A percentile compares a stretch with the other conserved stretches of the same genome.
These are phyloP conservation scores for Lethrus apterus DNA, from an alignment of 1,140 invertebrate species.

Conservation along the genomic window DNA sequence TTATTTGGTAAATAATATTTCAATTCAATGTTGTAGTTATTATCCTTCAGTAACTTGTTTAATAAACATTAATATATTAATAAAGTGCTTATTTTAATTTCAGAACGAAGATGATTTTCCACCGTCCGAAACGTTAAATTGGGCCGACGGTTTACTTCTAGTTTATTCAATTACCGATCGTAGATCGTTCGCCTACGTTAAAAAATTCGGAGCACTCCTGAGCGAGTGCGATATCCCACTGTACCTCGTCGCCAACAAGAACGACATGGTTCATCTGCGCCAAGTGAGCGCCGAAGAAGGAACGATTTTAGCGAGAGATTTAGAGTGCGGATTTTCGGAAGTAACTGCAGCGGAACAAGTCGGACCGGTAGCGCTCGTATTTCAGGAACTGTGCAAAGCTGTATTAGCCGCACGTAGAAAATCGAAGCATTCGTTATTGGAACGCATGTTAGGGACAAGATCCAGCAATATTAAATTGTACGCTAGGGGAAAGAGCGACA, in stretches of 20 bases:
- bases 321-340: slow-evolving; percentile 81
- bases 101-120: slow-evolving; percentile 65
- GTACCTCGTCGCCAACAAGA: slow-evolving; percentile 81
- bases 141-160: slow-evolving; percentile 82
- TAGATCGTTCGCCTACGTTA: slow-evolving; percentile 76
- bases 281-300: slow-evolving; percentile 85
- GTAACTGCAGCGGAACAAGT: slow-evolving; percentile 85
- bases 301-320: slow-evolving; percentile 78
- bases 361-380: slow-evolving; percentile 68
- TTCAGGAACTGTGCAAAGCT: slow-evolving; percentile 72
- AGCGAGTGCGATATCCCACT: slow-evolving; percentile 65
- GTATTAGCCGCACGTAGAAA: slow-evolving; percentile 67
- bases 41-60: too few relatives aligned
- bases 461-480: slow-evolving; percentile 61
- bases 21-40: too few relatives aligned
- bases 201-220: slow-evolving; percentile 63
- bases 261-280: slow-evolving; percentile 83
- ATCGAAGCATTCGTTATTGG: slow-evolving; percentile 75
- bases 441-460: slow-evolving; percentile 68
- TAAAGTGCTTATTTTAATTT: too few relatives aligned
- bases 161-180: slow-evolving; percentile 90
- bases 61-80: too few relatives aligned
- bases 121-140: slow-evolving; percentile 67
- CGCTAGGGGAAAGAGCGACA: slow-evolving; percentile 77
- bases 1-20: too few relatives aligned